These are phyloP conservation scores for Drosophila obscura DNA, from an alignment of 1,140 invertebrate species.

Conservation along the genomic window DNA sequence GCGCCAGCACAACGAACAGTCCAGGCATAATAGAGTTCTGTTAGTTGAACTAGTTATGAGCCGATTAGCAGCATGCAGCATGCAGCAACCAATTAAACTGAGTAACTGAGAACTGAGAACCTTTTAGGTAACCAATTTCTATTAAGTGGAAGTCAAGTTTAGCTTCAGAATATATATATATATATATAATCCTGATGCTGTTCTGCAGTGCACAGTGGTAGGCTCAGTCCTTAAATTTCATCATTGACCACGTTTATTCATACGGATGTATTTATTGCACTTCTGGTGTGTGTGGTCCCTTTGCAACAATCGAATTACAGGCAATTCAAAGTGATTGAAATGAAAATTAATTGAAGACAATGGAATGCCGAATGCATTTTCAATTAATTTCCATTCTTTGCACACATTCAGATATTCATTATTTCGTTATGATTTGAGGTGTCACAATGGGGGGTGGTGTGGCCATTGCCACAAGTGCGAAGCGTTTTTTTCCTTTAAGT, in stretches of 20 bases:
- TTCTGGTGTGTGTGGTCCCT: background rate
- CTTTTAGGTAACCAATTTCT: background rate
- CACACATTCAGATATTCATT: conserved; percentile 52
- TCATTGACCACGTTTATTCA: conserved; percentile 13
- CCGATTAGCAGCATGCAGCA: conserved; percentile 44
- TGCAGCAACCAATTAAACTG: conserved; percentile 26
- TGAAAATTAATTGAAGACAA: conserved; percentile 80
- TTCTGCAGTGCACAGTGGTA: no score
- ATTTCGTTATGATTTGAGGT: conserved; percentile 75
- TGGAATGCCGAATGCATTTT: conserved; percentile 74
- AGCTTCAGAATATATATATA: no score
- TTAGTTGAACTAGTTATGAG: conserved; percentile 58
- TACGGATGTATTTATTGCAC: conserved; percentile 6
- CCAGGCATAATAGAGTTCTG: conserved; percentile 28
- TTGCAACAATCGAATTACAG: conserved; percentile 47
- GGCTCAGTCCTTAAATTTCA: background rate
- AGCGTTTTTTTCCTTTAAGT: conserved; percentile 64
- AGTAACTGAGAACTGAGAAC: conserved; percentile 21
- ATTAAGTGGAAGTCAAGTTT: no score
- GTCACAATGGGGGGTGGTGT: conserved; percentile 50
- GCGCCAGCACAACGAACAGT: conserved; percentile 2
- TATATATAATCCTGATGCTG: no score
- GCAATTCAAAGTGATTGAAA: conserved; percentile 58
- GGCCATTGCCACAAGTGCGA: conserved; percentile 65
- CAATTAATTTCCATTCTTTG: conserved; percentile 77